Percentiles rank a stretch among this genome's conserved stretches.
phyloP scores from a whole-genome alignment of 2,888 invertebrate species.

The Prostheceraeus crozeri region DNA sequence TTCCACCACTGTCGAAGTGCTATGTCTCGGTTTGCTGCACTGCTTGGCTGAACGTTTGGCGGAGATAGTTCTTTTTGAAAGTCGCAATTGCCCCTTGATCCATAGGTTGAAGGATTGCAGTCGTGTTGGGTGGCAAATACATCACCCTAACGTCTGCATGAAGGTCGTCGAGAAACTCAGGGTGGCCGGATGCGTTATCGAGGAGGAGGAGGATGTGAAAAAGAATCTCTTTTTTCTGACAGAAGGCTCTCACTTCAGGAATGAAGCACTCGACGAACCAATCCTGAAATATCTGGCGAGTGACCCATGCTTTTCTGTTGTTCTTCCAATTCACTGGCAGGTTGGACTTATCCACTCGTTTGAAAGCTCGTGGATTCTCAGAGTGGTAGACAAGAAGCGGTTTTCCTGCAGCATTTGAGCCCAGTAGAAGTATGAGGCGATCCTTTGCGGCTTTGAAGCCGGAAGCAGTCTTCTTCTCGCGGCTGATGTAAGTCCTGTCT shows the following conservation, averaged over 20 bases:
- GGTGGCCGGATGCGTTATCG: conserved; percentile 20
- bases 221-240: too few species aligned
- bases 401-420: conserved; percentile 49
- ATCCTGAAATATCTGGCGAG: conserved; percentile 9
- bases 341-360: conserved; percentile 14
- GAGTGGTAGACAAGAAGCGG: conserved; percentile 49
- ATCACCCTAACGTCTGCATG: not conserved
- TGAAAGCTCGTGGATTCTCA: conserved; percentile 48
- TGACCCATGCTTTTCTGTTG: conserved; percentile 34
- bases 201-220: too few species aligned
- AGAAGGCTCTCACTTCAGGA: too few species aligned
- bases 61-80: conserved; percentile 5
- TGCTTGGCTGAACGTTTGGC: not conserved
- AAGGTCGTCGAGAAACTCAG: not conserved
- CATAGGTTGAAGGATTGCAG: not conserved
- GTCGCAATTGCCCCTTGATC: conserved; percentile 17
- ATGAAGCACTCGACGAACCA: conserved; percentile 33
- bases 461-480: conserved; percentile 35
- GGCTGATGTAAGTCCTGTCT: conserved; percentile 32
- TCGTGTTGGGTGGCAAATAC: conserved; percentile 1
- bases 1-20: conserved; percentile 42
- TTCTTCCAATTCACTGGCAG: conserved; percentile 36
- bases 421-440: conserved; percentile 46
- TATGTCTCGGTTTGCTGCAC: too few species aligned
- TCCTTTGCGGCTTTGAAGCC: conserved; percentile 43